Evolutionary conservation across 2,113 vertebrate species (phyloP).

Genomic region (Enhydra lutris): DNA sequence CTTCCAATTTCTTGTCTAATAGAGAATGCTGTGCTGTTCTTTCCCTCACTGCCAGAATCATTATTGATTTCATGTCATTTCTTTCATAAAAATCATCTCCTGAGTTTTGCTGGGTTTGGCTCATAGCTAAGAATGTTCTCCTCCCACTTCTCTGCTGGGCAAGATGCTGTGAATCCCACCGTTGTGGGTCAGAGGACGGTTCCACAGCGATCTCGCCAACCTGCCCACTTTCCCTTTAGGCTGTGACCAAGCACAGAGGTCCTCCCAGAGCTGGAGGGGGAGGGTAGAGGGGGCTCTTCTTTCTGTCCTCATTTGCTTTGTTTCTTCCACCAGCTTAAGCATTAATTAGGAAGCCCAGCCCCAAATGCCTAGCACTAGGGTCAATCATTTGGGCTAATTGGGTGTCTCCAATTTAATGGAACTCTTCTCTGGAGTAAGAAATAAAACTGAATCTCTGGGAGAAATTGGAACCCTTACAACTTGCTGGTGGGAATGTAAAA

Average conservation of each 20-base stretch:
- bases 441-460: not conserved
- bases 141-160: not conserved
- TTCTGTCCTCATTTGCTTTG: not conserved
- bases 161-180: not conserved
- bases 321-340: not conserved
- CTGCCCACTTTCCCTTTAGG: not conserved
- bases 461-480: not conserved
- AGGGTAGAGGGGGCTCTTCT: not conserved
- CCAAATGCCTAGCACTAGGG: not conserved
- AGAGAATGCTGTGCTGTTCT: not conserved
- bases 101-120: conserved; percentile 7
- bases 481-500: not conserved
- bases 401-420: conserved; percentile 21
- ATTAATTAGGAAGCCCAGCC: not conserved
- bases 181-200: not conserved
- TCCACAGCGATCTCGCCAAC: not conserved
- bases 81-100: not conserved
- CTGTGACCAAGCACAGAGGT: not conserved
- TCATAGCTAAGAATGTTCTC: not conserved
- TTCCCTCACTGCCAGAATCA: conserved; percentile 5
- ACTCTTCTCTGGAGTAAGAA: conserved; percentile 18
- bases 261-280: not conserved
- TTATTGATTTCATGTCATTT: conserved; percentile 56
- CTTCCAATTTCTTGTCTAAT: conserved; percentile 29
- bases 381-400: conserved; percentile 42